Base-by-base conservation (phyloP, 1,140 invertebrate genomes). In the Drosophila baimaii region DNA sequence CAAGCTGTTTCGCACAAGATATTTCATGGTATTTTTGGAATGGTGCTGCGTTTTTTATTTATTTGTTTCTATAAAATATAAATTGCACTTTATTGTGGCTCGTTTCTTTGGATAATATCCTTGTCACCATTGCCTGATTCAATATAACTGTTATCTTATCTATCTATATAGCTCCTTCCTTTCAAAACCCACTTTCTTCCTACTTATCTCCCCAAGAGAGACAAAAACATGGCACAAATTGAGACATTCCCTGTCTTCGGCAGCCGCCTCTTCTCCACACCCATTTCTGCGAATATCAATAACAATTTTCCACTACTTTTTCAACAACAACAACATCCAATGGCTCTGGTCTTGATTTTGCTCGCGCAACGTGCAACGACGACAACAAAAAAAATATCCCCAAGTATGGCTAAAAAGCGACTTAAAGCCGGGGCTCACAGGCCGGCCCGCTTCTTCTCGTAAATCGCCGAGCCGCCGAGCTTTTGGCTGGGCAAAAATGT, bases 401-500 rank as follows among this genome's bases (percentile, higher is more conserved):
- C 44, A 47, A 47, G 15, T 23, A 43, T 73, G 77, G 68, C 79
- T 74, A 72, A 77, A 81, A 71, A 55, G 74, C 56, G 56, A 69
- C 57, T 71, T 65, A 49, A 41, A 56, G 56, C 56, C 61, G n/a
- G 8, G 44, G 56, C 49, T 75, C 62, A 47, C 58, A 70, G 46
- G 10, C 33, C 13, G 33, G 33, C 33, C 83, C 82, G 79, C 66
- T 73, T 64, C 66, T 73, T 73, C 79, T 69, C 82, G 83, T 86
- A 86, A 86, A 88, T 86, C 82, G 82, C 65, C 65, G 8, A 44
- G 56, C 35, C 37, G 55, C 44, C 49, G 39, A 55, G 43, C 62
- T 61, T 78, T 72, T 80, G 84, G 84, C 84, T 81, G 68, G 64
- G 86, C 82, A 88, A 91, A 91, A 91, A 91, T 91, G 90, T 91